Base-by-base conservation (phyloP, 2,888 invertebrate species). In the Hirtodrosophila alboralis region DNA sequence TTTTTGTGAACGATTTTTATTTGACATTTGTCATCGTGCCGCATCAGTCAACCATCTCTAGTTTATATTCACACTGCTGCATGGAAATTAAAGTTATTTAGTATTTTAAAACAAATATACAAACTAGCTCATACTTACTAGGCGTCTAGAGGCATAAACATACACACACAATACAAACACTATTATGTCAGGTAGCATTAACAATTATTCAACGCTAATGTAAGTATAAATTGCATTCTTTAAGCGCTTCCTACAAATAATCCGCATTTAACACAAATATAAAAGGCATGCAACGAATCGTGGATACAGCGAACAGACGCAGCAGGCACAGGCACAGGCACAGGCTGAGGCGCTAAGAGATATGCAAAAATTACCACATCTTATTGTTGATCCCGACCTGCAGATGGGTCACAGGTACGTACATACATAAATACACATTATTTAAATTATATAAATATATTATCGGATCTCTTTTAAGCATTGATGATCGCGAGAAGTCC, bases 201-300 rank as follows among this genome's bases (percentile, higher is more conserved):
- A 90, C 70, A 88, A 88, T 80, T 90, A 90, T 73, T 88, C 89
- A 37, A 86, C 87, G 31, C 71, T 89, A 70, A 89, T 90, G 90
- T 90, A 68, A 78, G 76, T 71, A 53, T 0, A 34, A 51, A 4
- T 13, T 5, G 40, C 4, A 6, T n/a, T 60, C 23, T 5, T 4
- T 3, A 23, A 23, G 8, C n/a, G 8, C 45, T 12, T 1, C 8
- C 5, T 2, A 10, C 4, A 13, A 10, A 41, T 23, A 16, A 7
- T n/a, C 3, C 14, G 14, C 1, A 18, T 18, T 21, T 10, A 12
- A 16, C 1, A 8, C 13, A 14, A 21, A 36, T 7, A 5, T 10
- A 4, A 1, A 36, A 86, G 89, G 85, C 85, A 88, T 63, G 80
- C 83, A 40, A 69, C 84, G 23, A 86, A 80, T 70, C 74, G 68